Evolutionary conservation across 2,113 vertebrate species (phyloP).

Genomic region (Hippocampus guttulatus): DNA sequence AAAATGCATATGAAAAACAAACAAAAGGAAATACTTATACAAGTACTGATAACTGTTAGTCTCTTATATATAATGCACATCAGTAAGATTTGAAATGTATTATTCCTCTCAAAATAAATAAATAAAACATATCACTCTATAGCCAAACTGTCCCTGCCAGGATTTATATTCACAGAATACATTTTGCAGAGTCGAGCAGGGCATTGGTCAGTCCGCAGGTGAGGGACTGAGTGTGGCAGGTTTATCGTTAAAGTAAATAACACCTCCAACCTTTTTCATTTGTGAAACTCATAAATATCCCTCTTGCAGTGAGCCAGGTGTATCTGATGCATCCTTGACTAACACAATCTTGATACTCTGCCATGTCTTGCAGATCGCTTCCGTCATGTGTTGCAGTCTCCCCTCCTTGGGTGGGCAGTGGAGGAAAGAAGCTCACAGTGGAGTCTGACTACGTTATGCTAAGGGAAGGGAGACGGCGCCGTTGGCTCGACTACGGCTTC

Average conservation of each 20-base stretch:
- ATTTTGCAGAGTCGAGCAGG: slow-evolving; percentile 61
- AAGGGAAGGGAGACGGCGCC: slow-evolving; percentile 90
- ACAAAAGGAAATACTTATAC: slow-evolving; percentile 54
- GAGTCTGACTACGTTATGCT: slow-evolving; percentile 70
- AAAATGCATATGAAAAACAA: slow-evolving; percentile 49
- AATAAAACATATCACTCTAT: slow-evolving; percentile 60
- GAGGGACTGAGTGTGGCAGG: slow-evolving; percentile 34
- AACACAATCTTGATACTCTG: slow-evolving; percentile 11
- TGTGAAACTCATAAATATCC: slow-evolving; percentile 27
- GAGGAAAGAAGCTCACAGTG: slow-evolving; percentile 10
- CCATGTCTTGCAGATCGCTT: slow-evolving; percentile 24
- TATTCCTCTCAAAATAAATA: slow-evolving; percentile 58
- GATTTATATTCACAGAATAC: slow-evolving; percentile 81
- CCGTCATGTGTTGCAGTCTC: slow-evolving; percentile 14
- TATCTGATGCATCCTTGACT: slow-evolving; percentile 19
- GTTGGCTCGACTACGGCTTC: slow-evolving; percentile 88
- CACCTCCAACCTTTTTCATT: slow-evolving; percentile 41
- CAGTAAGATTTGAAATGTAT: slow-evolving; percentile 50
- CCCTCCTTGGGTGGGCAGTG: slow-evolving; percentile 8
- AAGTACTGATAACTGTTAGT: slow-evolving; percentile 51
- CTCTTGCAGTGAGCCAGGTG: slow-evolving; percentile 22
- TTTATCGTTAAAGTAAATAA: slow-evolving; percentile 52
- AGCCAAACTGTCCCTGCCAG: slow-evolving; percentile 67
- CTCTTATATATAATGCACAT: slow-evolving; percentile 60
- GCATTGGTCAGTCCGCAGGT: slow-evolving; percentile 53